Evolutionary conservation across 1,140 invertebrate species (phyloP).

Genomic region (Lucilia cuprina): DNA sequence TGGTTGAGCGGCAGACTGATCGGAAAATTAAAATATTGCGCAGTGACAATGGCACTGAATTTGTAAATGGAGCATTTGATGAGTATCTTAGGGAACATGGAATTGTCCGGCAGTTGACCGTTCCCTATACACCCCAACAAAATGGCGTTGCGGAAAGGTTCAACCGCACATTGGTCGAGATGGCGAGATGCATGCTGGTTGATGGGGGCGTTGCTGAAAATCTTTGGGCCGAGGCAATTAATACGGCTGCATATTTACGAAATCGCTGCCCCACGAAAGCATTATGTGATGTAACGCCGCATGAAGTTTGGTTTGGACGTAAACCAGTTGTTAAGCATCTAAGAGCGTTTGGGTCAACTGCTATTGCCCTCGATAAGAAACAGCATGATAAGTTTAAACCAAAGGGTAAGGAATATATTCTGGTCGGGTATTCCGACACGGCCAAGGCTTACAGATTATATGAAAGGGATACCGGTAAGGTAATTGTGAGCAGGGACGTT

Average conservation of each 20-base stretch:
- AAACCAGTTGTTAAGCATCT: conserved; percentile 20
- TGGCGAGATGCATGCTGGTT: conserved; percentile 41
- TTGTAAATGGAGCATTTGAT: conserved; percentile 22
- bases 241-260: conserved; percentile 40
- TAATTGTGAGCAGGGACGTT: conserved; percentile 17
- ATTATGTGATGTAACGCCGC: conserved; percentile 52
- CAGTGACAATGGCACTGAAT: conserved; percentile 31
- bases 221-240: conserved; percentile 47
- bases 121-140: conserved; percentile 41
- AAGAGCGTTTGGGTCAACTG: conserved; percentile 24
- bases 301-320: conserved; percentile 25
- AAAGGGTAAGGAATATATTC: conserved; percentile 16
- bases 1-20: conserved; percentile 17
- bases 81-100: conserved; percentile 32
- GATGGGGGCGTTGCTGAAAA: conserved; percentile 27
- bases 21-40: conserved; percentile 35
- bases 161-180: conserved; percentile 40
- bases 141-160: conserved; percentile 42
- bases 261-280: conserved; percentile 40
- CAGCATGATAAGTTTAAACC: conserved; percentile 28
- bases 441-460: conserved; percentile 25
- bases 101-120: conserved; percentile 42
- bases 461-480: neutral
- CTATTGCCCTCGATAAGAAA: conserved; percentile 5
- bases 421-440: conserved; percentile 23